Evolutionary conservation across 1,140 invertebrate species (phyloP).

Genomic region (Spodoptera frugiperda): DNA sequence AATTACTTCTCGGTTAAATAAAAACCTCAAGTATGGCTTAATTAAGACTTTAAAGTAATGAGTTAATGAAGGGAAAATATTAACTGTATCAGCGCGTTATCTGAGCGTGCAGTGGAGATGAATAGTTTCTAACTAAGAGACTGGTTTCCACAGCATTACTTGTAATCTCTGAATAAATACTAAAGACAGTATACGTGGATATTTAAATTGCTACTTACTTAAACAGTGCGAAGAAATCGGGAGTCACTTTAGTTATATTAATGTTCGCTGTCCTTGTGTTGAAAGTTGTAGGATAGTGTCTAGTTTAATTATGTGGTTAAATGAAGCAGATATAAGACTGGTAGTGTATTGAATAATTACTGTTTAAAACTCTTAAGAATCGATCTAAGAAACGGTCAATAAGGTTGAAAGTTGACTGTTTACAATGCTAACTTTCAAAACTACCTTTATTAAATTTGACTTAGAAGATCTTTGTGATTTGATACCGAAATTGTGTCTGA

Average conservation of each 20-base stretch:
- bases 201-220: neutral
- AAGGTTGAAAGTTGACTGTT: no score
- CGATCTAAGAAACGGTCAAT: no score
- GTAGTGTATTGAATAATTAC: no score
- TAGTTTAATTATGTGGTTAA: no score
- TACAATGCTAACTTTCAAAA: no score
- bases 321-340: no score
- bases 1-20: neutral
- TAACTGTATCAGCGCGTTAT: constrained; percentile 28
- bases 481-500: no score
- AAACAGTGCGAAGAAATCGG: neutral
- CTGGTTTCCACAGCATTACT: constrained; percentile 25
- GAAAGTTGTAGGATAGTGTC: no score
- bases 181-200: neutral
- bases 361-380: no score
- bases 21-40: constrained; percentile 3
- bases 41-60: constrained; percentile 33
- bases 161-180: constrained; percentile 35
- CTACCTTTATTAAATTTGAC: no score
- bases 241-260: constrained; percentile 3
- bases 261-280: neutral
- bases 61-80: constrained; percentile 41
- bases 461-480: no score
- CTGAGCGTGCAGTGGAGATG: constrained; percentile 6
- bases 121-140: constrained; percentile 24